Percentiles rank a stretch among this genome's conserved stretches.
These are phyloP conservation scores for Crypturellus tataupa DNA, from an alignment of 2,797 vertebrate species.

Conservation along the genomic window DNA sequence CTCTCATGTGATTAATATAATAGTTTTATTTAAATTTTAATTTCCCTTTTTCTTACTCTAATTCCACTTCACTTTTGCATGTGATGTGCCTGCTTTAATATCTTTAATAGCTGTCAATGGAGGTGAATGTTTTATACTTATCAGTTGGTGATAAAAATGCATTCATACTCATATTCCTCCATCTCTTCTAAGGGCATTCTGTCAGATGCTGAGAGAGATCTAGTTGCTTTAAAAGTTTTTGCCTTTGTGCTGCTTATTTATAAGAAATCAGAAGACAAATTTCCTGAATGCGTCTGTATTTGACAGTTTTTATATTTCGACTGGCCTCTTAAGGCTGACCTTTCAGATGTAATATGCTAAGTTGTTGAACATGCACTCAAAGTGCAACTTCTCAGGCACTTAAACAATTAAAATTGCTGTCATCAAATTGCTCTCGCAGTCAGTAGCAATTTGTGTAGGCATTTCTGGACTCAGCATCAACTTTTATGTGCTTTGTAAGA, in stretches of 20 bases:
- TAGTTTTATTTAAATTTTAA: not conserved
- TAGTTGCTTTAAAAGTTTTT: not conserved
- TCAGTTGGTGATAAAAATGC: not conserved
- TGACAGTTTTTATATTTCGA: not conserved
- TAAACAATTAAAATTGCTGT: constrained; percentile 13
- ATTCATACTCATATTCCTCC: not conserved
- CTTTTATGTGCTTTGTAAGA: not conserved
- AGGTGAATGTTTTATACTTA: not conserved
- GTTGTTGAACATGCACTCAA: not conserved
- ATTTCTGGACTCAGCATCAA: not conserved
- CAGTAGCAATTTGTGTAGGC: not conserved
- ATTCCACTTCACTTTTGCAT: not conserved
- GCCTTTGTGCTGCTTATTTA: not conserved
- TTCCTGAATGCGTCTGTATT: not conserved
- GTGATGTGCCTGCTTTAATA: not conserved
- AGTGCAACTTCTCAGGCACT: not conserved
- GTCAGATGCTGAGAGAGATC: not conserved
- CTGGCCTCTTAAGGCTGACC: constrained; percentile 3
- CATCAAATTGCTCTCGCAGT: not conserved
- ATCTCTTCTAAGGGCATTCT: not conserved
- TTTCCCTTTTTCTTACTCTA: not conserved
- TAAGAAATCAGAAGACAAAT: constrained; percentile 41
- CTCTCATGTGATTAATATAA: not conserved
- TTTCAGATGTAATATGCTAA: not conserved
- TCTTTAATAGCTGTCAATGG: not conserved